These are phyloP conservation scores for Clostera curtula DNA, from an alignment of 2,888 invertebrate genomes.

Conservation along the genomic window DNA sequence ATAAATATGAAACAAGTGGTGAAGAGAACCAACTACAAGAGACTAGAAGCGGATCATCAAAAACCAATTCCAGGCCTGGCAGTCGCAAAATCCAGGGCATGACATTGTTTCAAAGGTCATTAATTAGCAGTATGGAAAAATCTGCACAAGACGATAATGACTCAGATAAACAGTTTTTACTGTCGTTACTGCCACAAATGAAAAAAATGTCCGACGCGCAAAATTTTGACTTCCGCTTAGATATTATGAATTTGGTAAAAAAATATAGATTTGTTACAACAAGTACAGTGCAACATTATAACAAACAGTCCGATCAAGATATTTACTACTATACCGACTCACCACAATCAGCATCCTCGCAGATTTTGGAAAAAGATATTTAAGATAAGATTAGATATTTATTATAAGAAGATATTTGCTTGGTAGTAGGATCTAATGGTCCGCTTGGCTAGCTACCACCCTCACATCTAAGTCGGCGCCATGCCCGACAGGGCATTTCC, in stretches of 20 bases:
- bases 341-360: conserved; percentile 11
- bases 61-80: conserved; percentile 3
- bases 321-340: conserved; percentile 11
- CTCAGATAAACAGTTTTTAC: conserved; percentile 8
- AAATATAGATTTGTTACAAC: conserved; percentile 12
- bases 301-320: conserved; percentile 8
- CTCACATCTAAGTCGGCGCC: too few relatives aligned
- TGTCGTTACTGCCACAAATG: conserved; percentile 8
- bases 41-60: conserved; percentile 7
- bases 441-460: too few relatives aligned
- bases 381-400: too few relatives aligned
- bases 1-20: conserved; percentile 8
- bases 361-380: conserved; percentile 12
- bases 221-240: conserved; percentile 12
- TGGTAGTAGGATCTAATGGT: too few relatives aligned
- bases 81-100: conserved; percentile 4
- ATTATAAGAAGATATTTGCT: too few relatives aligned
- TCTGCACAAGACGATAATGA: conserved; percentile 8
- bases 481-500: too few relatives aligned
- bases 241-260: conserved; percentile 13
- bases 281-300: conserved; percentile 10
- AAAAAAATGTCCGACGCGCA: conserved; percentile 11
- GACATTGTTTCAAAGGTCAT: conserved; percentile 8
- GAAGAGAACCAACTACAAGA: conserved; percentile 8
- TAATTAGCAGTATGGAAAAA: conserved; percentile 6